phyloP scores from a whole-genome alignment of 2,888 invertebrate species.

The Parnassius glacialis region DNA sequence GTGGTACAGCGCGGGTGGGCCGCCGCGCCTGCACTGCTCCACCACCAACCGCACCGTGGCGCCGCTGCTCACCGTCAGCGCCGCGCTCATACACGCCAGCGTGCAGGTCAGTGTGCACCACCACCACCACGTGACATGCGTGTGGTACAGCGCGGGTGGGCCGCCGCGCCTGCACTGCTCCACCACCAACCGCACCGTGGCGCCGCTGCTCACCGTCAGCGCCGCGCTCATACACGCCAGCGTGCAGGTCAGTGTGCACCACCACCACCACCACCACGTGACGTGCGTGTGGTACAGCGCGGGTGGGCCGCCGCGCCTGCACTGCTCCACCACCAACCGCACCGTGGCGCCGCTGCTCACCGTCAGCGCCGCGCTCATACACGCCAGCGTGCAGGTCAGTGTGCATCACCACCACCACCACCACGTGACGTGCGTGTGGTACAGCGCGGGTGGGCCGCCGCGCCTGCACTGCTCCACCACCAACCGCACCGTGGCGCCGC shows the following conservation, averaged over 20 bases:
- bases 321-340: neutral
- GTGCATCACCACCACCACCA: too few species aligned
- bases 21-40: slow-evolving; percentile 72
- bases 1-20: neutral
- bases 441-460: neutral
- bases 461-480: slow-evolving; percentile 80
- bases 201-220: slow-evolving; percentile 1
- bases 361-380: slow-evolving; percentile 1
- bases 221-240: neutral
- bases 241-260: neutral
- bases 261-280: neutral
- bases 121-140: neutral
- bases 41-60: slow-evolving; percentile 3
- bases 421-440: neutral
- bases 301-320: too few species aligned
- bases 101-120: neutral
- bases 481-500: slow-evolving; percentile 78
- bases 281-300: neutral
- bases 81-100: neutral
- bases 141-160: neutral
- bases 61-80: slow-evolving; percentile 3
- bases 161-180: neutral
- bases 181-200: slow-evolving; percentile 1
- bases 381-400: slow-evolving; percentile 1
- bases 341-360: slow-evolving; percentile 2